Evolutionary conservation across 2,888 invertebrate species (phyloP).

Genomic region (Hirtodrosophila duncani): DNA sequence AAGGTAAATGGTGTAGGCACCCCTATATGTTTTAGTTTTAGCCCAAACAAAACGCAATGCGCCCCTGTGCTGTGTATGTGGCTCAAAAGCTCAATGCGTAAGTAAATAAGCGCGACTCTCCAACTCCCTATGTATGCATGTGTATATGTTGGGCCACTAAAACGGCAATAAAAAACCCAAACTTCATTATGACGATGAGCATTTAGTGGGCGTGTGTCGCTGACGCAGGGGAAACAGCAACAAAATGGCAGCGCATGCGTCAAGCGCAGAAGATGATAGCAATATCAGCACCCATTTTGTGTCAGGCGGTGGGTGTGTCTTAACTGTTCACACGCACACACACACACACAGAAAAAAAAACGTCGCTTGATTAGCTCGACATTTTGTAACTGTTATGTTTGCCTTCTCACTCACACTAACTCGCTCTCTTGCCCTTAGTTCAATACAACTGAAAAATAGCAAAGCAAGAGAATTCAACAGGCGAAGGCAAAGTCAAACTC

Average conservation of each 20-base stretch:
- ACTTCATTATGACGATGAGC: slow-evolving; percentile 48
- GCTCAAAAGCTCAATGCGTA: slow-evolving; percentile 66
- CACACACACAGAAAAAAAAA: slow-evolving; percentile 32
- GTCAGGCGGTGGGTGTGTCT: slow-evolving; percentile 66
- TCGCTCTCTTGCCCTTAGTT: slow-evolving; percentile 1
- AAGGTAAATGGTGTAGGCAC: slow-evolving; percentile 26
- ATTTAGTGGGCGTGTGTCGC: slow-evolving; percentile 54
- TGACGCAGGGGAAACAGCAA: slow-evolving; percentile 18
- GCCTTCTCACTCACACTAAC: slow-evolving; percentile 7
- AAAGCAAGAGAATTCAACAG: slow-evolving; percentile 50
- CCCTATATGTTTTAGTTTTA: too few species aligned
- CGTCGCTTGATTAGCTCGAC: slow-evolving; percentile 65
- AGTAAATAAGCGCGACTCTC: slow-evolving; percentile 51
- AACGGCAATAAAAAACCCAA: slow-evolving; percentile 9
- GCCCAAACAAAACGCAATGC: slow-evolving; percentile 39
- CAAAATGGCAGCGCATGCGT: slow-evolving; percentile 57
- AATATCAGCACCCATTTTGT: slow-evolving; percentile 63
- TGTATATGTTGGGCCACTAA: slow-evolving; percentile 14
- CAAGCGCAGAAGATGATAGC: slow-evolving; percentile 28
- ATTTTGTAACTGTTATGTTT: slow-evolving; percentile 52
- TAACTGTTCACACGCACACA: slow-evolving; percentile 14
- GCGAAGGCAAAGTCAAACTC: slow-evolving; percentile 41
- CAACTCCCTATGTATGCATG: slow-evolving; percentile 16
- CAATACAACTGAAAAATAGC: slow-evolving; percentile 11
- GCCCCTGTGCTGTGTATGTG: too few species aligned